These are phyloP conservation scores for Spilarctia lutea DNA, from an alignment of 2,888 invertebrate species.

Conservation along the genomic window DNA sequence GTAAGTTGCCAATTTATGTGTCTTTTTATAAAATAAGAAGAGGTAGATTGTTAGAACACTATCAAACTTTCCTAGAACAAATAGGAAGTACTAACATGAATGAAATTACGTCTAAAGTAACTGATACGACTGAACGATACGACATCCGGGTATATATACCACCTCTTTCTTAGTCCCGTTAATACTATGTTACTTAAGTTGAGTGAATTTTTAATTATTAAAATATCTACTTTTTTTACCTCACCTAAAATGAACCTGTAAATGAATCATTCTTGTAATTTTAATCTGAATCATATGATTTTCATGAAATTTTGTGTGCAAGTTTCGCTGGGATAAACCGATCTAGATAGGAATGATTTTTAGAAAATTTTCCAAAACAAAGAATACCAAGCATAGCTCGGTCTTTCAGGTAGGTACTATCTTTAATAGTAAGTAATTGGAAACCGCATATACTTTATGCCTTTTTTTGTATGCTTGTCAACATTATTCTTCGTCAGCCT, in stretches of 20 bases:
- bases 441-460: not conserved
- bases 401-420: too few species aligned
- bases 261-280: too few species aligned
- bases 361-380: too few species aligned
- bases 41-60: too few species aligned
- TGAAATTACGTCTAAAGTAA: not conserved
- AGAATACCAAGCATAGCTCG: too few species aligned
- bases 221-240: not conserved
- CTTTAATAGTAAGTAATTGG: too few species aligned
- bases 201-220: not conserved
- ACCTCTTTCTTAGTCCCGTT: not conserved
- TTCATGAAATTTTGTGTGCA: too few species aligned
- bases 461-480: not conserved
- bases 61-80: not conserved
- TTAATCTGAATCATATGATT: too few species aligned
- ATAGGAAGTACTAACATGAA: not conserved
- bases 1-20: not conserved
- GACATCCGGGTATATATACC: not conserved
- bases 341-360: too few species aligned
- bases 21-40: too few species aligned
- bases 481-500: not conserved
- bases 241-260: too few species aligned
- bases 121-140: not conserved
- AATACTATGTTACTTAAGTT: not conserved
- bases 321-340: too few species aligned